Evolutionary conservation across 2,888 invertebrate genomes (phyloP), one percentile per base, ranked within the genome.

Genomic region (Lithophane leautieri): DNA sequence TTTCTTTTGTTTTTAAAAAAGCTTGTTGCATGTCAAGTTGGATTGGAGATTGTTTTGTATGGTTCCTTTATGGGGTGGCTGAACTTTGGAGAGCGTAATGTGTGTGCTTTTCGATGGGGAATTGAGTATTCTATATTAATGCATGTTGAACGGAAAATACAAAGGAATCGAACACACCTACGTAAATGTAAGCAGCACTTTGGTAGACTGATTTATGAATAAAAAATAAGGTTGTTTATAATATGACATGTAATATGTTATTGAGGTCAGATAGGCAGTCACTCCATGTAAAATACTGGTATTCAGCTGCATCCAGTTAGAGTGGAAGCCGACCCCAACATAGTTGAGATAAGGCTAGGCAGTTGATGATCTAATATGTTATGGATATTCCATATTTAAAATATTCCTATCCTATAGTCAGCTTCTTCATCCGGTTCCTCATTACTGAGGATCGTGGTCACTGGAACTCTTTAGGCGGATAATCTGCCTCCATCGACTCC

Each of bases 11-110:
- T 52, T 14, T 58, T 72, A 42, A 28, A 28, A 28, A 28, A 34
- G 68, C 83, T 81, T 73, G 75, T 76, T 81, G 77, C 76, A 77
- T 75, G 62, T 67, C 52, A 44, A 70, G 71, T 56, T 70, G 67
- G 28, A 9, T 4, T 19, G 67, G 19, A 28, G 62, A 77, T 78
- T 69, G 56, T 79, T 79, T 82, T 70, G 44, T 78, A 52, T 54
- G 34, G 66, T 63, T 66, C 65, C 11, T 25, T 42, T 81, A 73
- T 47, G 7, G 60, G 50, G 61, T 71, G 8, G 58, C 47, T 74
- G 54, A 79, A 65, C 67, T n/a, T 68, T 65, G n/a, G 19, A 69
- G 65, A 61, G 34, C 47, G 60, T 69, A 70, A 76, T 76, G 70
- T 77, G 62, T 79, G 40, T 68, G 74, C 25, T 80, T 80, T 78